Conservation (phyloP, 2,113 vertebrate genomes). For the Nycticorax nycticorax region DNA sequence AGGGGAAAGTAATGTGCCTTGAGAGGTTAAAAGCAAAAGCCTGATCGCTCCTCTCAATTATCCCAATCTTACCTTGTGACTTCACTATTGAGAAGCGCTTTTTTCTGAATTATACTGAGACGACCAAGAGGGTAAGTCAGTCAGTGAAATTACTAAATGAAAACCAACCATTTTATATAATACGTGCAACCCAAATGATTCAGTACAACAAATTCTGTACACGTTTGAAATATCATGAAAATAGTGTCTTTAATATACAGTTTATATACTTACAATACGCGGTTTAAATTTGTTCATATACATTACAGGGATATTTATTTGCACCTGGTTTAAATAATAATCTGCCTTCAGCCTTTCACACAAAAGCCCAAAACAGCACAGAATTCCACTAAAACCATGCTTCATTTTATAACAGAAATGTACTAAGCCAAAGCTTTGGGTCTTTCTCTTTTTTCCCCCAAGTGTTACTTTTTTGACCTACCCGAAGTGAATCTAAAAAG, state of each 20-base stretch:
- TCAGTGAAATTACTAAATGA: background rate
- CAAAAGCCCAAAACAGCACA: constrained; percentile 54
- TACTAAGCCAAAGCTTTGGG: constrained; percentile 17
- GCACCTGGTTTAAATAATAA: constrained; percentile 72
- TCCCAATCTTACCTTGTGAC: background rate
- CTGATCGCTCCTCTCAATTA: constrained; percentile 10
- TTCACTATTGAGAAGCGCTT: background rate
- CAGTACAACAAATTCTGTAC: background rate
- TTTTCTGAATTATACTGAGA: background rate
- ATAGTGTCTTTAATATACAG: constrained; percentile 76
- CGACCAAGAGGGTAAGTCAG: background rate
- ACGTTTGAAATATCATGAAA: constrained; percentile 63
- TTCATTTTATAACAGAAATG: constrained; percentile 49
- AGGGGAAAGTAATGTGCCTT: background rate
- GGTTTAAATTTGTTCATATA: constrained; percentile 60
- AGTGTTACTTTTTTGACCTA: constrained; percentile 47
- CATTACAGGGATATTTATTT: constrained; percentile 66
- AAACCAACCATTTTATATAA: background rate
- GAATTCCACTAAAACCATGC: constrained; percentile 58
- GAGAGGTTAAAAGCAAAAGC: background rate
- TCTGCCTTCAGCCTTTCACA: constrained; percentile 51
- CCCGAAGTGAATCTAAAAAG: constrained; percentile 44
- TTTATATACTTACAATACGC: constrained; percentile 64
- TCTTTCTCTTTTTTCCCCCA: background rate
- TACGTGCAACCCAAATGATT: background rate